These are phyloP conservation scores for Eupithecia exiguata DNA, from an alignment of 2,888 invertebrate genomes.

Conservation along the genomic window DNA sequence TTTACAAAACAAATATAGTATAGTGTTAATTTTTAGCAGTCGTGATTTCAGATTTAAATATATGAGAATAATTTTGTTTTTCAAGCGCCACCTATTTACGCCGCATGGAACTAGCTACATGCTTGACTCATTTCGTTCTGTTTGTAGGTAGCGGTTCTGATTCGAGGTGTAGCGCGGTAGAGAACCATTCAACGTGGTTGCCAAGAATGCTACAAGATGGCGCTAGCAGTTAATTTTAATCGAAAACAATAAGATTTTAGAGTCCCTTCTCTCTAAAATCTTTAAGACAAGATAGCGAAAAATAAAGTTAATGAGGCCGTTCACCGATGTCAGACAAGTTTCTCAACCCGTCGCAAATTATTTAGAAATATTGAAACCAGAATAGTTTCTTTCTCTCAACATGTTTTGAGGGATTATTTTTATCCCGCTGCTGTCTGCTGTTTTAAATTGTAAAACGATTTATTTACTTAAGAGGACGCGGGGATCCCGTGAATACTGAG, in stretches of 20 bases:
- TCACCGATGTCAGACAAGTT: constrained; percentile 54
- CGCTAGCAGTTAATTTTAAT: constrained; percentile 27
- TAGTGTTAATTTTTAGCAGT: not conserved
- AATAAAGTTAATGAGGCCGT: constrained; percentile 65
- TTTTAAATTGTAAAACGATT: constrained; percentile 10
- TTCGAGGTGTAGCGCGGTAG: constrained; percentile 12
- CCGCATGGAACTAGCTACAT: constrained; percentile 20
- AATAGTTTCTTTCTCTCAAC: constrained; percentile 26
- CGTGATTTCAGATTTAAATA: too few relatives aligned
- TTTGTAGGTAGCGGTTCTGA: constrained; percentile 3
- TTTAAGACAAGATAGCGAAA: not conserved
- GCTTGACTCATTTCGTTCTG: constrained; percentile 8
- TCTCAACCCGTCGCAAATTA: constrained; percentile 24
- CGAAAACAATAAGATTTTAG: not conserved
- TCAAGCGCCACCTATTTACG: constrained; percentile 30
- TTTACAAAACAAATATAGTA: not conserved
- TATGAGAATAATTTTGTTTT: not conserved
- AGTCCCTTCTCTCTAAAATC: too few relatives aligned
- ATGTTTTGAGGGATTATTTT: constrained; percentile 14
- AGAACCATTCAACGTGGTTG: constrained; percentile 20
- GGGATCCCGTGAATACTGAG: too few relatives aligned
- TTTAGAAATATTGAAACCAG: constrained; percentile 21
- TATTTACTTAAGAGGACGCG: too few relatives aligned
- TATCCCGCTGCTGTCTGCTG: constrained; percentile 2
- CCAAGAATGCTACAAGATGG: constrained; percentile 39